Evolutionary conservation across 1,140 invertebrate genomes (phyloP), one percentile per base, ranked within the genome.

Genomic region (Danaus melanippus): DNA sequence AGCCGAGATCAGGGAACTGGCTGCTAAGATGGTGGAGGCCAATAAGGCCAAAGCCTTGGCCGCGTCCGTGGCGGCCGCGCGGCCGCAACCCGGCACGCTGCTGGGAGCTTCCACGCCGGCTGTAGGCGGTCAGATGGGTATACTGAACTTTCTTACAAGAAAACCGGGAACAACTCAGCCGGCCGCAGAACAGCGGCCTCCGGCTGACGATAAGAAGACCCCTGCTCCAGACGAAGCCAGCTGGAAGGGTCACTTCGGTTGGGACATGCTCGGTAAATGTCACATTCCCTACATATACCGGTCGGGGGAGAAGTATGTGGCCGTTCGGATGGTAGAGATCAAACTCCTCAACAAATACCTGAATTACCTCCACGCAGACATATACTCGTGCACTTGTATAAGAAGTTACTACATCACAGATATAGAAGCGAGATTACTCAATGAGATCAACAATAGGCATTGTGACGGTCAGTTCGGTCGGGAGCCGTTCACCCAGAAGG

Each of bases 401-500:
- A 91, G 94, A 56, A 97, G 95, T 87, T 97, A 97, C 80, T 98
- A 95, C 78, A 96, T 98, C 54, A 98, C 96, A 7, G 94, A 96
- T 61, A 91, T 92, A 3, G 97, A 98, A 87, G 93, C 95, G 46
- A 92, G 94, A 59, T 88, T 98, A 10, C 90, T 98, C 17, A 97
- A 96, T 77, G 96, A 98, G 83, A 97, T 98, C 59, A 99, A 98
- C 87, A 88, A 91, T 39, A 94, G 93, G 80, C 97, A 98, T 74
- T 97, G 96, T 89, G 96, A 97, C 67, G 92, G 89, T 62, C 92
- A 96, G 66, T 98, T 95, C 85, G 96, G 96, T 0, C 90, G 93
- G 45, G 95, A 97, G 60, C 89, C 91, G n/a, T 98, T 98, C 78
- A 95, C 93, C 0, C 90, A 90, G 43, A 95, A 96, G 75, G 97